Conservation (phyloP, 2,113 vertebrate genomes). For the Anhinga anhinga region DNA sequence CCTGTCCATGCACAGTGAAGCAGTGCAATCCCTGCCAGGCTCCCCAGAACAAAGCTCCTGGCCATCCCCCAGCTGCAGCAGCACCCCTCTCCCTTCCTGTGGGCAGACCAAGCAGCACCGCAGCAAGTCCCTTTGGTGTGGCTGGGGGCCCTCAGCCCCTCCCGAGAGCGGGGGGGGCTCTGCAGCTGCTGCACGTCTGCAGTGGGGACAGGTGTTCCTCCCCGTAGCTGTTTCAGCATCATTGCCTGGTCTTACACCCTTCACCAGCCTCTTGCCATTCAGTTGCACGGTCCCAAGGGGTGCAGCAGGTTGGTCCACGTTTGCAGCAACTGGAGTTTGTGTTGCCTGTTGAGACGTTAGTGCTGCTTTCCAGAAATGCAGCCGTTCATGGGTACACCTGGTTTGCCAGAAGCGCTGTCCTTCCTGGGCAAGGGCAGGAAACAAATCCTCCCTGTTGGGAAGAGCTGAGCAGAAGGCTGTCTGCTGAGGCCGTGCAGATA, state of each 20-base stretch:
- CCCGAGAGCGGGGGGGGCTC: background rate
- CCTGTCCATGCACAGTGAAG: background rate
- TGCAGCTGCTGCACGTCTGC: background rate
- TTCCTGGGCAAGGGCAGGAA: background rate
- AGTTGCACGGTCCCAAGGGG: background rate
- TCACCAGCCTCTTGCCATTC: background rate
- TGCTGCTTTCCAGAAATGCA: background rate
- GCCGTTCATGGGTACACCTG: accelerated
- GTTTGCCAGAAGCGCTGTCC: background rate
- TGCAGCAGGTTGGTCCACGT: background rate
- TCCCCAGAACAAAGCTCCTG: background rate
- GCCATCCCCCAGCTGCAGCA: background rate
- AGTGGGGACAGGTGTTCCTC: background rate
- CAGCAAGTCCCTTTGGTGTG: background rate
- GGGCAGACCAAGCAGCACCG: background rate
- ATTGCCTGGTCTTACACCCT: background rate
- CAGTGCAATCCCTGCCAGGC: background rate
- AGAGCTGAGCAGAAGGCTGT: background rate
- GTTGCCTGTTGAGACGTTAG: accelerated
- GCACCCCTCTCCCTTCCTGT: background rate
- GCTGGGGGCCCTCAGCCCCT: background rate
- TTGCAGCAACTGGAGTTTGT: background rate
- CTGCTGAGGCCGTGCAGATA: background rate
- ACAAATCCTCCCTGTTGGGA: background rate
- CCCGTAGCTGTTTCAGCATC: background rate